Base-by-base conservation (phyloP, 2,888 invertebrate species). In the Halocaridina rubra region DNA sequence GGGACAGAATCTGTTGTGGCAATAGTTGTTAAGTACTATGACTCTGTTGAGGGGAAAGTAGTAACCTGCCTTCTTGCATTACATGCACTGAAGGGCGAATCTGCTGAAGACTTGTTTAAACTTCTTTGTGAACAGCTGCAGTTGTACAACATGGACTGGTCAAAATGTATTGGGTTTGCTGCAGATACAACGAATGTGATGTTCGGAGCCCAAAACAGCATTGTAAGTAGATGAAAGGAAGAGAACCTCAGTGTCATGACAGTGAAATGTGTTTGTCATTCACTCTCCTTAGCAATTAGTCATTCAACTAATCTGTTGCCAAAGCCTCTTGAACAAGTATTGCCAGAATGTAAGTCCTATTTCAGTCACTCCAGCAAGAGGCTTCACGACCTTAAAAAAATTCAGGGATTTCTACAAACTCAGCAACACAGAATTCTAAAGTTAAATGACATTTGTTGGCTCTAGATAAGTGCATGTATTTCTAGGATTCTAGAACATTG, bases 1-100 rank as follows among this genome's bases (percentile, higher is more conserved):
- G 27, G 64, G 24, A 78, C 67, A 33, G 64, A 78, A n/a, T 78
- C 78, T 13, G 24, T 67, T 27, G 67, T 78, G 78, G 78, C 78
- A 57, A 67, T 78, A 24, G 78, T 77, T 30, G n/a, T n/a, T n/a
- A 78, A 78, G 57, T 67, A 78, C 39, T 78, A 33, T 78, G 78
- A 78, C 19, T 33, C 24, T 16, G 33, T 13, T 29, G 24, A 67
- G 3, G 29, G 32, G 29, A 78, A 33, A 64, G 64, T 78, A 32
- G 22, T 27, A 33, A 64, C 78, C 32, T 29, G 33, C 16, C 64
- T 78, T 61, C 67, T 78, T 57, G 33, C 64, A 24, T 57, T 64
- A 8, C 78, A 64, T 64, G 67, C 32, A 13, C 29, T 78, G 19
- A 78, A 67, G 32, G 78, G 67, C 13, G 22, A 64, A 67, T 57